phyloP scores from a whole-genome alignment of 2,888 invertebrate species.

The Rhamnusium bicolor region DNA sequence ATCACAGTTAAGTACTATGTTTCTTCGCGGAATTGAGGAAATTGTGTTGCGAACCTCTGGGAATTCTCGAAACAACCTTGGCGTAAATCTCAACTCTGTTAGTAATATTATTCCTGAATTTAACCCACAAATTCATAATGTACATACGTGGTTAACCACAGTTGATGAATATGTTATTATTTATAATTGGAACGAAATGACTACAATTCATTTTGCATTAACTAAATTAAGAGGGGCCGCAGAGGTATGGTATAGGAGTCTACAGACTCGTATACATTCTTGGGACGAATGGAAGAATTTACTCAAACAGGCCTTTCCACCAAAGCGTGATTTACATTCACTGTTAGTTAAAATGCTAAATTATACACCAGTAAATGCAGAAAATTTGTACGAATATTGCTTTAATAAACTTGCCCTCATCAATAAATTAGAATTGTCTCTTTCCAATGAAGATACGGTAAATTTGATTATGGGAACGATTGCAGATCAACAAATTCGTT shows the following conservation, averaged over 20 bases:
- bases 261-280: slow-evolving; percentile 30
- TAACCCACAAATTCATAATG: slow-evolving; percentile 30
- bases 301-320: slow-evolving; percentile 24
- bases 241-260: slow-evolving; percentile 34
- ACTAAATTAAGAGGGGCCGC: slow-evolving; percentile 36
- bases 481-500: slow-evolving; percentile 35
- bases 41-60: too few species aligned
- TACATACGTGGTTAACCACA: slow-evolving; percentile 26
- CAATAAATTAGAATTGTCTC: slow-evolving; percentile 30
- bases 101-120: slow-evolving; percentile 37
- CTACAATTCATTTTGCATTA: slow-evolving; percentile 38
- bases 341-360: slow-evolving; percentile 18
- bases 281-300: slow-evolving; percentile 38
- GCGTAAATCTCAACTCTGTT: too few species aligned
- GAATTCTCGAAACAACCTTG: too few species aligned
- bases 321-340: slow-evolving; percentile 32
- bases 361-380: slow-evolving; percentile 6
- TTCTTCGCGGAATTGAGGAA: too few species aligned
- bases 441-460: slow-evolving; percentile 8
- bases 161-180: slow-evolving; percentile 42
- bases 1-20: too few species aligned
- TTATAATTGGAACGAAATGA: too few species aligned
- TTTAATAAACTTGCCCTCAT: too few species aligned
- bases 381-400: slow-evolving; percentile 34
- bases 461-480: slow-evolving; percentile 27